phyloP scores from a whole-genome alignment of 1,140 invertebrate genomes.

The Polyergus mexicanus region DNA sequence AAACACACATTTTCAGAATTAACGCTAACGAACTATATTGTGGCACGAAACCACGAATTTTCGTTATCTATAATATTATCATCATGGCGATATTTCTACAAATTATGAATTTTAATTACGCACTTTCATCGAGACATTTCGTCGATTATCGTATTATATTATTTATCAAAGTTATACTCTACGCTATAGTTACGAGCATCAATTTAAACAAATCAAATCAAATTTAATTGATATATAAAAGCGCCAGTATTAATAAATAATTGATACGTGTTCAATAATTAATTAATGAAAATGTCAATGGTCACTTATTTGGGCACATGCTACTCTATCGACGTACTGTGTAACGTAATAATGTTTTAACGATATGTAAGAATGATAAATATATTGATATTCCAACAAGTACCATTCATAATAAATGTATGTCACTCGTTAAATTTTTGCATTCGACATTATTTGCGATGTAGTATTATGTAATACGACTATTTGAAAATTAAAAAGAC shows the following conservation, averaged over 20 bases:
- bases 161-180: background rate
- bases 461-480: background rate
- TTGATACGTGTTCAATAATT: conserved; percentile 11
- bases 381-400: background rate
- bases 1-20: background rate
- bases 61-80: background rate
- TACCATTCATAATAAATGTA: background rate
- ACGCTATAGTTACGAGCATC: background rate
- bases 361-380: background rate
- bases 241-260: conserved; percentile 11
- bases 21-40: background rate
- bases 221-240: conserved; percentile 30
- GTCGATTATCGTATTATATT: background rate
- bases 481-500: background rate
- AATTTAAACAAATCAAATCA: background rate
- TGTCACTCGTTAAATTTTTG: background rate
- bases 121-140: background rate
- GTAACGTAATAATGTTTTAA: conserved; percentile 2
- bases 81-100: background rate
- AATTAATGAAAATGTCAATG: conserved; percentile 43
- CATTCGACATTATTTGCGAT: background rate
- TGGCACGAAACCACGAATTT: background rate
- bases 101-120: background rate
- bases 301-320: background rate
- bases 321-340: background rate